A percentile compares a stretch with the other conserved stretches of the same genome.
Evolutionary conservation across 2,113 vertebrate genomes (phyloP).

Genomic region (Apodemus speciosus): DNA sequence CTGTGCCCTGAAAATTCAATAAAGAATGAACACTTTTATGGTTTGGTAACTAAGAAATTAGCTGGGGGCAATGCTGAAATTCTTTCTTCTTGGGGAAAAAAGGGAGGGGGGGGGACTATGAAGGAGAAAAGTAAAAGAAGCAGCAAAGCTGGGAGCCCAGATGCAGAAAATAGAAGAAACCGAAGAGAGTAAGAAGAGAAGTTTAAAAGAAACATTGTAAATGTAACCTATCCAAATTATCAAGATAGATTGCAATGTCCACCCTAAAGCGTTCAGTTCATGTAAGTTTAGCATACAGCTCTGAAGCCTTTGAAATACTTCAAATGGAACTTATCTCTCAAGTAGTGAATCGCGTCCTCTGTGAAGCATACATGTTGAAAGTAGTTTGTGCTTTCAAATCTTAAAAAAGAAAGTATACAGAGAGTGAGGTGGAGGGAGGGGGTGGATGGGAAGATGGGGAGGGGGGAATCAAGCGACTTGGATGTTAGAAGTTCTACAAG

Average conservation of each 20-base stretch:
- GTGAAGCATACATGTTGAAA: conserved; percentile 29
- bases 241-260: background rate
- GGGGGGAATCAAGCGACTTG: background rate
- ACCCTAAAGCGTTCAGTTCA: background rate
- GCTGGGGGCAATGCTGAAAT: conserved; percentile 74
- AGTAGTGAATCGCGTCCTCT: conserved; percentile 42
- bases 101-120: conserved; percentile 39
- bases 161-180: background rate
- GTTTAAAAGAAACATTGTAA: conserved; percentile 16
- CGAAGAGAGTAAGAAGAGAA: background rate
- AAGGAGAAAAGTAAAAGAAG: conserved; percentile 62
- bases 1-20: conserved; percentile 63
- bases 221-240: background rate
- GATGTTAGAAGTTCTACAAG: background rate
- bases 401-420: background rate
- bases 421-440: background rate
- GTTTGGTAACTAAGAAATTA: conserved; percentile 68
- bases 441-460: too few species aligned
- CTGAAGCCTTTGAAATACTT: conserved; percentile 20
- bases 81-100: conserved; percentile 70
- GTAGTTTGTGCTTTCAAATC: conserved; percentile 35
- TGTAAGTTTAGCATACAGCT: conserved; percentile 15
- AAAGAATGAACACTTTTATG: conserved; percentile 73
- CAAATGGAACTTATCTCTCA: conserved; percentile 30
- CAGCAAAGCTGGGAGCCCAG: background rate